phyloP scores from a whole-genome alignment of 1,140 invertebrate genomes.

The Homarus americanus region DNA sequence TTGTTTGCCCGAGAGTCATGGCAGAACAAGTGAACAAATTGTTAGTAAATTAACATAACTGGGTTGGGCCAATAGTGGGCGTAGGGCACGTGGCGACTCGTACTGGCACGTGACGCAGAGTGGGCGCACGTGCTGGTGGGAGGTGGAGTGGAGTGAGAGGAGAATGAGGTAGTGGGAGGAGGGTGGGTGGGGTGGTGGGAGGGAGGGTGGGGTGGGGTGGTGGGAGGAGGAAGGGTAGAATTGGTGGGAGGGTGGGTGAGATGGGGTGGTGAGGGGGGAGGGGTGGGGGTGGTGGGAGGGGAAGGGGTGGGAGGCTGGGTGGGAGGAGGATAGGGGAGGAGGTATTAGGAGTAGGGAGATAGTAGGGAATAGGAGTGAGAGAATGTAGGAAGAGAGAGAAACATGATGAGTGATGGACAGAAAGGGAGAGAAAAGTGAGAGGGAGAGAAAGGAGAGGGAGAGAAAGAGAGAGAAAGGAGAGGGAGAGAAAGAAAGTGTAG shows the following conservation, averaged over 20 bases:
- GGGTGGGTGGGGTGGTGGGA: slow-evolving; percentile 4
- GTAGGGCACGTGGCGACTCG: too few species aligned
- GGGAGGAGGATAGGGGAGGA: not conserved
- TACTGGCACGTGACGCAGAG: too few species aligned
- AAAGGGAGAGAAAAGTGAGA: not conserved
- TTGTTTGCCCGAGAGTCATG: too few species aligned
- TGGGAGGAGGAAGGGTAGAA: not conserved
- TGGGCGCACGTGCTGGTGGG: too few species aligned
- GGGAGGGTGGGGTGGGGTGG: not conserved
- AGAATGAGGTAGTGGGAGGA: not conserved
- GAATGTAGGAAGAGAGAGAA: too few species aligned
- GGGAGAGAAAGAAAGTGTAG: slow-evolving; percentile 16
- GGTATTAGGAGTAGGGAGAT: not conserved
- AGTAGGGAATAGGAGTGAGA: too few species aligned
- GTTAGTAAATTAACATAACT: too few species aligned
- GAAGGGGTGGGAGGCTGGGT: not conserved
- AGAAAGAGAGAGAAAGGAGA: not conserved
- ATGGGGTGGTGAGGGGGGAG: not conserved
- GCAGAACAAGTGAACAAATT: too few species aligned
- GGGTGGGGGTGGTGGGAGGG: too few species aligned
- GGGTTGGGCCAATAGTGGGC: too few species aligned
- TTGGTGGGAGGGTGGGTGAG: not conserved
- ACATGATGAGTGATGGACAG: too few species aligned
- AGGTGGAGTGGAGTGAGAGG: too few species aligned
- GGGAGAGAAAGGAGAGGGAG: slow-evolving; percentile 18